Evolutionary conservation across 1,140 invertebrate genomes (phyloP).

Genomic region (Drosophila carrolli): DNA sequence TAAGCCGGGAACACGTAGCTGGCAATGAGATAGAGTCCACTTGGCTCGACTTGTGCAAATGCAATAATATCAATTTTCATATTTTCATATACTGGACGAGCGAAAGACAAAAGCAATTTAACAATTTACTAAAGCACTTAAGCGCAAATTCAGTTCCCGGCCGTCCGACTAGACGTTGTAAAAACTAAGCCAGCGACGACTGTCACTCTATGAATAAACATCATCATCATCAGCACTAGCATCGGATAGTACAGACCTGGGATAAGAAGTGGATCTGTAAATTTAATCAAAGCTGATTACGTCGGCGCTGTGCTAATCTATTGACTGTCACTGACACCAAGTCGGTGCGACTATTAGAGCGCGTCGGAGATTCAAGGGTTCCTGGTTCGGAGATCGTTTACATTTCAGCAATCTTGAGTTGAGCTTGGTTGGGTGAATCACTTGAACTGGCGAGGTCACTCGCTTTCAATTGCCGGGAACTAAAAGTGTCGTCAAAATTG

Average conservation of each 20-base stretch:
- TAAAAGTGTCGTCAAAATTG: conserved; percentile 18
- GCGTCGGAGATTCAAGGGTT: conserved; percentile 25
- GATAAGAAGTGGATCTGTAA: conserved; percentile 53
- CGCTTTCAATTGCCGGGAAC: conserved; percentile 14
- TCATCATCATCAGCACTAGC: conserved; percentile 17
- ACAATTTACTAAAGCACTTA: conserved; percentile 81
- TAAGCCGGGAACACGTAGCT: conserved; percentile 37
- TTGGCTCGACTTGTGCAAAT: conserved; percentile 65
- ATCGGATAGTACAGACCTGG: conserved; percentile 20
- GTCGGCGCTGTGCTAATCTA: conserved; percentile 37
- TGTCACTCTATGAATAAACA: conserved; percentile 72
- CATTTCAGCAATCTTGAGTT: conserved; percentile 17
- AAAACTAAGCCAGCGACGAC: conserved; percentile 32
- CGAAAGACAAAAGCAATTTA: conserved; percentile 82
- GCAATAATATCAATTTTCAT: conserved; percentile 81
- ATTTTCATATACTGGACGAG: conserved; percentile 64
- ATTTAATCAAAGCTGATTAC: conserved; percentile 68
- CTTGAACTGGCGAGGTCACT: conserved; percentile 6
- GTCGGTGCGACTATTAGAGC: conserved; percentile 15
- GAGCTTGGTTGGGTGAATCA: conserved; percentile 6
- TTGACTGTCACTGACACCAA: conserved; percentile 41
- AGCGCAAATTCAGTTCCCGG: conserved; percentile 68
- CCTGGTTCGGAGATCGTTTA: conserved; percentile 41
- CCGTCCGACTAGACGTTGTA: conserved; percentile 42
- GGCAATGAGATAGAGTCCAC: conserved; percentile 64